Evolutionary conservation across 2,888 invertebrate genomes (phyloP), one percentile per base, ranked within the genome.

Genomic region (Cyclophora albipunctata): DNA sequence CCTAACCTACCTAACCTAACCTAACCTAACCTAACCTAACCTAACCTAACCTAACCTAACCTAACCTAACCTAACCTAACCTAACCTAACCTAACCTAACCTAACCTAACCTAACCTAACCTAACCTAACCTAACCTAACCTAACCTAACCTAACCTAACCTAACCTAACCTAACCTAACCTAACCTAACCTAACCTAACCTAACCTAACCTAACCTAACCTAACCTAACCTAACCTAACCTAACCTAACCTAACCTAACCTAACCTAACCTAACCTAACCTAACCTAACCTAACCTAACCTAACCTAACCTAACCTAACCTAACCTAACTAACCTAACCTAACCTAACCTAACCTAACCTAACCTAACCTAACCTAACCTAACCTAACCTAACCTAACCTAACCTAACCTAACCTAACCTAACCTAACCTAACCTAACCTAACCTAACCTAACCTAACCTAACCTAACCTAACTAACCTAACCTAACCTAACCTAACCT

Each of bases 241-340:
- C 46, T 46, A 47, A 47, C 47, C 47, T 47, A 47, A 47, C 47
- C 47, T 47, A 42, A 42, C 42, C 42, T 42, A 42, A 42, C 42
- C 42, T 42, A 48, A 43, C 43, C 43, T 44, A 40, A 40, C 41
- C 41, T 47, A 40, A 40, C 41, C 41, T 47, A 40, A 40, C 41
- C 41, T 47, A 40, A 40, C 41, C 34, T 47, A 42, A 47, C 47
- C 47, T 42, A 47, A 47, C 47, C 47, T 42, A 42, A 52, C 52
- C 52, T 48, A 52, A 50, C 50, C 50, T 50, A 50, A 50, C 52
- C 52, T 53, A 53, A 50, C 50, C 50, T 51, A 53, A 53, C 53
- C 53, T 53, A 47, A 51, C 51, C 51, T 51, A 51, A 51, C 47
- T 46, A 43, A 50, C 50, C 51, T 51, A 51, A 51, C 51, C 47